Evolutionary conservation across 2,888 invertebrate genomes (phyloP).

Genomic region (Mechanitis messenoides): DNA sequence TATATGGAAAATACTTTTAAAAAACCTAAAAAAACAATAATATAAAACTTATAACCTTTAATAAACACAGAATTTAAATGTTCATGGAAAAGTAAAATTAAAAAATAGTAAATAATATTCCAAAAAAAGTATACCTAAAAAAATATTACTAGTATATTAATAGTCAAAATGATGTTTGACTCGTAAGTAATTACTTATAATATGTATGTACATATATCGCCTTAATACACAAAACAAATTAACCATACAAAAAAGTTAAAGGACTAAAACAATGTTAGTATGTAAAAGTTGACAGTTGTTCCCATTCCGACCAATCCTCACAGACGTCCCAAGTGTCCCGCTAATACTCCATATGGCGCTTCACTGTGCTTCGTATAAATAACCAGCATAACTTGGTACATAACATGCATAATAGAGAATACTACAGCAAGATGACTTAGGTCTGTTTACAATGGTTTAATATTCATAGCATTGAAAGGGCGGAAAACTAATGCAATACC

Average conservation of each 20-base stretch:
- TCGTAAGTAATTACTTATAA: neutral
- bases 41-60: too few relatives aligned
- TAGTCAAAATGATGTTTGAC: too few relatives aligned
- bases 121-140: too few relatives aligned
- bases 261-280: conserved; percentile 46
- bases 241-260: conserved; percentile 16
- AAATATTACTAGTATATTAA: neutral
- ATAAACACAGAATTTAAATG: too few relatives aligned
- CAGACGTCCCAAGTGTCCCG: conserved; percentile 67
- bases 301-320: conserved; percentile 59
- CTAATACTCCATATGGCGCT: conserved; percentile 74
- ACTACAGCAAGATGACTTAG: conserved; percentile 28
- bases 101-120: too few relatives aligned
- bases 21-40: too few relatives aligned
- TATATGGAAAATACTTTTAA: too few relatives aligned
- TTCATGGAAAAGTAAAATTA: too few relatives aligned
- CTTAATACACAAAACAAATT: neutral
- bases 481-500: conserved; percentile 68
- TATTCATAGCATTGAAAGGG: conserved; percentile 61
- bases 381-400: conserved; percentile 48
- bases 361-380: conserved; percentile 53
- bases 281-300: conserved; percentile 68
- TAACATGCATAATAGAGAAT: conserved; percentile 18
- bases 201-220: neutral
- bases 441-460: conserved; percentile 43